Evolutionary conservation across 2,797 vertebrate genomes (phyloP), one percentile per base, ranked within the genome.

Genomic region (Heterohyrax brucei): DNA sequence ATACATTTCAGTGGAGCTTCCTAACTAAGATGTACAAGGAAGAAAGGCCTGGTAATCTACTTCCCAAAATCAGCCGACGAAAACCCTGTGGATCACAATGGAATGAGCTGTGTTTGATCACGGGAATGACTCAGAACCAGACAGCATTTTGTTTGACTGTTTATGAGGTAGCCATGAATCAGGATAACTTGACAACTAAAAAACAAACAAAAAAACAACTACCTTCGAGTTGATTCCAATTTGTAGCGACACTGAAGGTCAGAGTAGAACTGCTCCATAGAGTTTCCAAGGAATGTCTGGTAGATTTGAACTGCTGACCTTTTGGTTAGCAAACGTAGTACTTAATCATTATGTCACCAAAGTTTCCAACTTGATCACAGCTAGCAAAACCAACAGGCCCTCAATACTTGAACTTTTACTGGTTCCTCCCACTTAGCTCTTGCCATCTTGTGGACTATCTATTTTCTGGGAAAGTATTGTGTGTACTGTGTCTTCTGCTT

Each of bases 381-480:
- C 13, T n/a, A 68, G 16, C 30, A 68, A n/a, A 56, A 56, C 4
- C 66, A 30, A 14, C 7, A 21, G 21, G 24, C 46, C 21, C 30
- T 39, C 7, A 79, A 75, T 80, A 10, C 18, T 78, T 89, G 90
- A 92, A 53, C 73, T 80, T 48, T 96, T 61, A 73, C 33, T n/a
- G 64, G 0, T 73, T 78, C 72, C 59, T 81, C 78, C 50, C 79
- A 4, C 79, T 82, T 44, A 68, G 24, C 13, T 7, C 46, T 61
- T 73, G 56, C 33, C 16, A 39, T 81, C 61, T 24, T 12, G 68
- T 93, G 81, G 21, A 28, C 39, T 53, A 66, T 70, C 53, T 21
- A 12, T 89, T 87, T 96, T 75, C 59, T 7, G 12, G 66, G 59
- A 26, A 14, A 16, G 56, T 26, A 26, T 5, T 2, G 0, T 26